Base-by-base conservation (phyloP, 1,140 invertebrate species). In the Diuraphis noxia region DNA sequence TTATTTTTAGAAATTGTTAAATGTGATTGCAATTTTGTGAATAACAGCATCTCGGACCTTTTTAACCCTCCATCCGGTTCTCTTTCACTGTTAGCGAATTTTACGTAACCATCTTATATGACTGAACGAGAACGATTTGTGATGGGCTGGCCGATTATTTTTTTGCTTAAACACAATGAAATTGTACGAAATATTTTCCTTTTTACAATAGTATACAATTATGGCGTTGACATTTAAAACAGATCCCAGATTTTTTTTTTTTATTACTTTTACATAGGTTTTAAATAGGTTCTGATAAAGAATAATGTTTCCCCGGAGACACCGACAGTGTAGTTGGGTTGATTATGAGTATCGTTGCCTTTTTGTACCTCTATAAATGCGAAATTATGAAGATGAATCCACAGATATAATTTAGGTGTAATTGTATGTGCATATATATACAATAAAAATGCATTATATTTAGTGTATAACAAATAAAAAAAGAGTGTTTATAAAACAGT, bases 261-360 rank as follows among this genome's bases (percentile, higher is more conserved):
- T 25, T 49, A 86, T 86, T 49, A 86, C 36, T 86, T 36, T 86
- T 36, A 86, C 43, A 86, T 49, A 49, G 43, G 84, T 85, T 85
- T 85, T 46, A 85, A 46, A 85, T 85, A 46, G 82, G 82, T 49
- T 86, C 49, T 49, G 43, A 86, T 86, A 86, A 86, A 86, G 43
- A 86, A 86, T 86, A 86, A 86, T 86, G 84, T 86, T 86, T 36
- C 84, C n/a, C 84, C 19, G 10, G 84, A 36, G 84, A 86, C 43
- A 7, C 10, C 13, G 8, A 8, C 7, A 23, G 21, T 36, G 30
- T 25, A 34, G 21, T 34, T 8, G 34, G 34, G 6, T 49, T 34
- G n/a, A 86, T 10, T 25, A 30, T 30, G 43, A 21, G 40, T 17
- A 34, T 10, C 19, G 43, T 25, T 49, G 43, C 84, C n/a, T 46